These are phyloP conservation scores for Echinops telfairi DNA, from an alignment of 2,113 vertebrate species.

Conservation along the genomic window DNA sequence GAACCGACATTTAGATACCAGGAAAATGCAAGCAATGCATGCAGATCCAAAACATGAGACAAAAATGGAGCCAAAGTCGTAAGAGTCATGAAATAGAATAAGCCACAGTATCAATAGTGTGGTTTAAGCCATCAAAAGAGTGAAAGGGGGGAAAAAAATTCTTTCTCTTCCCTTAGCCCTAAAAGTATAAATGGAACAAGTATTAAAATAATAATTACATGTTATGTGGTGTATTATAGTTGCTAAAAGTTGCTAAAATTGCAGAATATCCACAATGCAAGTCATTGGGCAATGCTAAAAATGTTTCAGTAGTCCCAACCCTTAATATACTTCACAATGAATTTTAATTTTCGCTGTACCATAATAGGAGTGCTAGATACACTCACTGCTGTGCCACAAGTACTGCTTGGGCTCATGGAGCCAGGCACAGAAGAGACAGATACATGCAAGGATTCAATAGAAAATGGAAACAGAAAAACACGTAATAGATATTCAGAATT, in stretches of 20 bases:
- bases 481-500: conserved; percentile 83
- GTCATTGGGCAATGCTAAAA: conserved; percentile 78
- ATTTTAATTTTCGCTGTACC: conserved; percentile 74
- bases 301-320: conserved; percentile 78
- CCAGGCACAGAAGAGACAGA: conserved; percentile 89
- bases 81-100: conserved; percentile 83
- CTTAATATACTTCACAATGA: conserved; percentile 73
- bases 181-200: conserved; percentile 70
- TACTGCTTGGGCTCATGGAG: conserved; percentile 86
- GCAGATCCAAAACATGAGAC: conserved; percentile 90
- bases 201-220: conserved; percentile 77
- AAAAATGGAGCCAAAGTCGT: conserved; percentile 87
- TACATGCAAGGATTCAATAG: conserved; percentile 86
- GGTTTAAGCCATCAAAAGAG: conserved; percentile 80
- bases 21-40: conserved; percentile 91
- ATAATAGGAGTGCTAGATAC: conserved; percentile 69
- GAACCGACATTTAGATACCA: conserved; percentile 88
- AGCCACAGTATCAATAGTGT: conserved; percentile 82
- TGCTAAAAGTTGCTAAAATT: conserved; percentile 73
- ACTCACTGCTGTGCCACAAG: conserved; percentile 84
- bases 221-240: conserved; percentile 75
- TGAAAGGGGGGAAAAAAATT: background rate
- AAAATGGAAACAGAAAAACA: conserved; percentile 84
- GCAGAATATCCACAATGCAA: conserved; percentile 85
- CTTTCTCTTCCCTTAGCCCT: conserved; percentile 65